These are phyloP conservation scores for Oxyura jamaicensis DNA, from an alignment of 2,113 vertebrate species.

Conservation along the genomic window DNA sequence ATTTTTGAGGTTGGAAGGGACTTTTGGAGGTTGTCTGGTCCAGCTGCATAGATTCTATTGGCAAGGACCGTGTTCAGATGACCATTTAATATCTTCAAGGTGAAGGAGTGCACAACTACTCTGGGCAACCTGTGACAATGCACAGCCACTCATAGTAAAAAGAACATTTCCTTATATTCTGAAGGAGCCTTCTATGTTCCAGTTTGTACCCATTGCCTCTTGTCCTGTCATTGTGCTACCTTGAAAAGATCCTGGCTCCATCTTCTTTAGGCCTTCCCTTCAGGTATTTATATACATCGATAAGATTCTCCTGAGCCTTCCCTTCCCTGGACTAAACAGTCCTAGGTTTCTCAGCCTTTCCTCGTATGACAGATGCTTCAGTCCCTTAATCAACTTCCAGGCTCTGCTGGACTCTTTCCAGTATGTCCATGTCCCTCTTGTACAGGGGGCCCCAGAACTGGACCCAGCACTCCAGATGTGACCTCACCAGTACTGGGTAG, in stretches of 20 bases:
- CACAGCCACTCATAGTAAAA: neutral
- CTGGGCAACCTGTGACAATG: neutral
- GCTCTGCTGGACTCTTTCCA: neutral
- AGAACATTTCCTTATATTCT: neutral
- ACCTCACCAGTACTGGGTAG: neutral
- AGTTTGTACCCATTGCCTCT: neutral
- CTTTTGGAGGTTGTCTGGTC: neutral
- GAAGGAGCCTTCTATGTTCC: neutral
- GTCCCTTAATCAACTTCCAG: neutral
- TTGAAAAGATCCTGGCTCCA: neutral
- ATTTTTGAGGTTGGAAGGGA: neutral
- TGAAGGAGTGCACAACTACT: neutral
- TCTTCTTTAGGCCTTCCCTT: neutral
- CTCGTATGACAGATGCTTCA: neutral
- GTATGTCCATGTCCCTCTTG: neutral
- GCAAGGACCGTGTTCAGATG: neutral
- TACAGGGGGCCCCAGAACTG: neutral
- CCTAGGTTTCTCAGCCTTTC: neutral
- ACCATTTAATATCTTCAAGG: neutral
- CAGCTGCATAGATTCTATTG: neutral
- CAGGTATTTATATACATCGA: neutral
- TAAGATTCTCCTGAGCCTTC: neutral
- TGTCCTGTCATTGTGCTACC: neutral
- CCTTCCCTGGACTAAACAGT: neutral
- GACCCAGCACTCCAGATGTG: neutral